Percentiles rank a stretch among this genome's conserved stretches.
These are phyloP conservation scores for Gisinianus flammeolus DNA, from an alignment of 2,888 invertebrate genomes.

Conservation along the genomic window DNA sequence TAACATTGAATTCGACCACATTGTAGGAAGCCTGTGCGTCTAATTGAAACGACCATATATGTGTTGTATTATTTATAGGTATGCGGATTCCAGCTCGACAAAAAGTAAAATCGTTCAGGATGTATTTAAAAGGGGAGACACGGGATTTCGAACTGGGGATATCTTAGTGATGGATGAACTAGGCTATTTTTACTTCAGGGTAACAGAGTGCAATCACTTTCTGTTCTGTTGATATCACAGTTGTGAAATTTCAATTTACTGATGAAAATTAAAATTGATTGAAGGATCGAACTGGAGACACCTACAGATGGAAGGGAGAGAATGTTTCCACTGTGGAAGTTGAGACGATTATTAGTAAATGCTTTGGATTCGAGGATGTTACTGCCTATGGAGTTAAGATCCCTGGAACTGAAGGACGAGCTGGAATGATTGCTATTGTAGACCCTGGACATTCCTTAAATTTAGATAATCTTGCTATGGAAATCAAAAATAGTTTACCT, in stretches of 20 bases:
- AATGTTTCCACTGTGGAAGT: conserved; percentile 95
- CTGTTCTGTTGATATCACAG: no score
- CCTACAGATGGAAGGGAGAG: conserved; percentile 85
- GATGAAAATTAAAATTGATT: no score
- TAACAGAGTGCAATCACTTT: neutral
- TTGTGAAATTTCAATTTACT: neutral
- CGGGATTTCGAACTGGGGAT: conserved; percentile 82
- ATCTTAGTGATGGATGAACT: conserved; percentile 44
- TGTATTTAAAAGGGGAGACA: conserved; percentile 88
- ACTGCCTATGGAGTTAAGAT: conserved; percentile 96
- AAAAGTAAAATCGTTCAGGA: conserved; percentile 87
- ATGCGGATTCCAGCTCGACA: conserved; percentile 75
- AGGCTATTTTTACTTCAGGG: conserved; percentile 50
- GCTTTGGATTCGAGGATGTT: conserved; percentile 81
- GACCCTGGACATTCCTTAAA: conserved; percentile 40
- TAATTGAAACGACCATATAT: no score
- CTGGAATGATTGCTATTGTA: conserved; percentile 53
- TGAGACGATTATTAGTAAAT: conserved; percentile 86
- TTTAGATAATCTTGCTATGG: conserved; percentile 38
- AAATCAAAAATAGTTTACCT: conserved; percentile 48
- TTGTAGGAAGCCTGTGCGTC: no score
- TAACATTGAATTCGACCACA: no score
- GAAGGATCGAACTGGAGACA: conserved; percentile 46
- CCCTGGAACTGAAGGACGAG: conserved; percentile 48
- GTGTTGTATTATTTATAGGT: conserved; percentile 37